These are phyloP conservation scores for Drosophila peninsularis DNA, from an alignment of 2,888 invertebrate genomes.

Conservation along the genomic window DNA sequence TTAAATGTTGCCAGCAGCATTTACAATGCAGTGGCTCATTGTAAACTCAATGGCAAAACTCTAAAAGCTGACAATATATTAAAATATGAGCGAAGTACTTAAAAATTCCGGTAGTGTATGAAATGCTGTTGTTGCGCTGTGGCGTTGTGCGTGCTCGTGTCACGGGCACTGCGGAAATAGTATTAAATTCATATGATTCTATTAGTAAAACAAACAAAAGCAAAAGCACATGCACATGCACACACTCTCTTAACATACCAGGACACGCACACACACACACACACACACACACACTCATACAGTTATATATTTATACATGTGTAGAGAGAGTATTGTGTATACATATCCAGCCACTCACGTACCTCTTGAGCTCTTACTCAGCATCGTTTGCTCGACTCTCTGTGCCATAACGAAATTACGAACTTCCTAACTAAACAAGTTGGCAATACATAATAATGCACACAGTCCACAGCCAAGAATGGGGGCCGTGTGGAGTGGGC, in stretches of 20 bases:
- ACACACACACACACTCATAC: neutral
- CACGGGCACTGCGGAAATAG: conserved; percentile 46
- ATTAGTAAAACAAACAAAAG: conserved; percentile 71
- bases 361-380: conserved; percentile 45
- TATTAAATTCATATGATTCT: conserved; percentile 74
- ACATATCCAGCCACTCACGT: conserved; percentile 44
- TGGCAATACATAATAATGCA: conserved; percentile 70
- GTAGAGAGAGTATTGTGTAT: conserved; percentile 2
- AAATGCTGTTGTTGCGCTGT: neutral
- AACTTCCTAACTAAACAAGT: conserved; percentile 73
- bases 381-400: conserved; percentile 33
- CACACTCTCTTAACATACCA: conserved; percentile 37
- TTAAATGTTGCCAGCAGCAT: neutral
- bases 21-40: neutral
- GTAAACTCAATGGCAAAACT: neutral
- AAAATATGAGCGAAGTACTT: neutral
- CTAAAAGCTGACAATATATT: neutral
- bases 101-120: neutral
- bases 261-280: conserved; percentile 6
- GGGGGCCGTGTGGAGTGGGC: neutral
- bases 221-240: conserved; percentile 6
- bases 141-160: conserved; percentile 22
- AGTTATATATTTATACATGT: conserved; percentile 1
- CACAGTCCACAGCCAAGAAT: conserved; percentile 19
- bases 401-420: conserved; percentile 72